phyloP scores from a whole-genome alignment of 2,797 vertebrate genomes.

The Mionectes olivaceus region DNA sequence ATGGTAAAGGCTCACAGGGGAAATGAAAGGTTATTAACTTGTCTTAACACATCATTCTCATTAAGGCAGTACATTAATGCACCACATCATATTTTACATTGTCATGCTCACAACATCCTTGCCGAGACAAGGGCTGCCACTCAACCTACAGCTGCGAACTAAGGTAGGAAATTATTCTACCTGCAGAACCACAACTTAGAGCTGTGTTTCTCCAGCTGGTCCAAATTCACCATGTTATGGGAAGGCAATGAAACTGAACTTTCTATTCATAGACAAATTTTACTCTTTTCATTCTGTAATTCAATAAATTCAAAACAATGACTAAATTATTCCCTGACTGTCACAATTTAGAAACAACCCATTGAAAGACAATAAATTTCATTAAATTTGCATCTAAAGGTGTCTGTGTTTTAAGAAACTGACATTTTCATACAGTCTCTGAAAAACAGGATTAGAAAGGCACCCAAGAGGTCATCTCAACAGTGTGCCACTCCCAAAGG shows the following conservation, averaged over 20 bases:
- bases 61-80: neutral
- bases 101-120: neutral
- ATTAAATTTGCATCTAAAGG: neutral
- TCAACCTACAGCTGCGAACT: neutral
- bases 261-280: neutral
- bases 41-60: neutral
- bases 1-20: neutral
- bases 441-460: neutral
- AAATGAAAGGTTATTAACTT: neutral
- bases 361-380: accelerated
- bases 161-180: neutral
- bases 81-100: neutral
- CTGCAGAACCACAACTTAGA: neutral
- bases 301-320: neutral
- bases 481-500: neutral
- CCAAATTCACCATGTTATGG: neutral
- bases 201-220: neutral
- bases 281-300: neutral
- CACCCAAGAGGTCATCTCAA: neutral
- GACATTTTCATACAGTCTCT: neutral
- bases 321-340: neutral
- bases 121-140: neutral
- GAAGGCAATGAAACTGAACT: neutral
- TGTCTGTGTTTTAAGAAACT: neutral
- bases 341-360: neutral